Evolutionary conservation across 2,888 invertebrate species (phyloP).

Genomic region (Globia sparganii): DNA sequence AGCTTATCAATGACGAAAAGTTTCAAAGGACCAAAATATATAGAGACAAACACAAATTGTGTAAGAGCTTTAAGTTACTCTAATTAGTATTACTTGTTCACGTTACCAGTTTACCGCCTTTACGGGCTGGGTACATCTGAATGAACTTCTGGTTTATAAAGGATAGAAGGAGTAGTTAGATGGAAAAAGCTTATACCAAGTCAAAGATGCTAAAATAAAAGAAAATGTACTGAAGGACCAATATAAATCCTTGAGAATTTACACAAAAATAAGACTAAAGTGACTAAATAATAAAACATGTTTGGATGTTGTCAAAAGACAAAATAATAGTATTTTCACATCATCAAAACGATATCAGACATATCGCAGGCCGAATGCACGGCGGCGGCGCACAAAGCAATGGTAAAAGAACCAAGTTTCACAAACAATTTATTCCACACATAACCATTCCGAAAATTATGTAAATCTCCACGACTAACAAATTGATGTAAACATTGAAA

Average conservation of each 20-base stretch:
- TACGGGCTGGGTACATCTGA: background rate
- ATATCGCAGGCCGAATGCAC: slow-evolving; percentile 17
- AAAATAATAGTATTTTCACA: slow-evolving; percentile 27
- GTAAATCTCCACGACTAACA: slow-evolving; percentile 77
- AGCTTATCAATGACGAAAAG: background rate
- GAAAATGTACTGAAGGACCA: background rate
- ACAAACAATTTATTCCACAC: slow-evolving; percentile 63
- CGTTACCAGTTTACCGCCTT: background rate
- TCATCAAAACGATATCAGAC: slow-evolving; percentile 49
- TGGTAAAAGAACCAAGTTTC: slow-evolving; percentile 51
- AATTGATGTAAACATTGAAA: slow-evolving; percentile 78
- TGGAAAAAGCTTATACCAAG: background rate
- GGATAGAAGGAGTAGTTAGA: background rate
- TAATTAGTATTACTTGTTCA: too few species aligned
- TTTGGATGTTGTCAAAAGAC: too few species aligned
- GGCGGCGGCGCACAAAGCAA: slow-evolving; percentile 46
- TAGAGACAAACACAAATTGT: background rate
- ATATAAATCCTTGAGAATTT: background rate
- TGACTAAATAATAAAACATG: background rate
- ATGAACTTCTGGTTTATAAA: background rate
- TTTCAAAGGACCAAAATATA: background rate
- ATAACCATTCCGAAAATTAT: slow-evolving; percentile 68
- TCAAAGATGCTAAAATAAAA: background rate
- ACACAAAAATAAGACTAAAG: background rate
- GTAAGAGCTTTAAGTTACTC: background rate